Evolutionary conservation across 2,113 vertebrate genomes (phyloP), one percentile per base, ranked within the genome.

Genomic region (Crocuta crocuta): DNA sequence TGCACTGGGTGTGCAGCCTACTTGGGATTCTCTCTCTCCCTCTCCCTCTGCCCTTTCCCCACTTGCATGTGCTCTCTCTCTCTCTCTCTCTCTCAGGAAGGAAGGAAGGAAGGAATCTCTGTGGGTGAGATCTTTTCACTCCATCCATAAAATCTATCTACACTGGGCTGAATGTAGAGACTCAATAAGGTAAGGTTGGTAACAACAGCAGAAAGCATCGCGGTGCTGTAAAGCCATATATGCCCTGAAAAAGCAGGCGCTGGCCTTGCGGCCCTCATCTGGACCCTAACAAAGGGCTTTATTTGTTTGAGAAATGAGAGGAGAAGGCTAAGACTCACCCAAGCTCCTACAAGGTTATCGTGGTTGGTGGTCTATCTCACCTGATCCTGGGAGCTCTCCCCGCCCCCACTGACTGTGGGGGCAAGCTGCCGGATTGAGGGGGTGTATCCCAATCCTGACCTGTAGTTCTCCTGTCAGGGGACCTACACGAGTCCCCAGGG

Each of bases 81-180:
- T 55, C 53, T 19, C 55, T 55, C 55, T 55, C 55, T 58, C 19
- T 53, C 15, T 53, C 15, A 55, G 15, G 48, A 48, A 48, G 48
- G 10, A 48, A 55, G 53, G 53, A 55, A 17, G 53, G 53, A 53
- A 95, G 87, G 73, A 97, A 48, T 63, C 1, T 0, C 70, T 23
- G 48, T 43, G 39, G 55, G 9, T 2, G 21, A 97, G 53, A 55
- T 7, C 43, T 82, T 74, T 82, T 43, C 71, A 66, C n/a, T 79
- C 12, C 13, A 66, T 81, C 80, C 81, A 58, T 96, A 82, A 85
- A 92, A 90, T 48, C 83, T 33, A 74, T 81, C 95, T 79, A 61
- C 21, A 8, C 2, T 55, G 78, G 74, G 66, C 74, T 81, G 92
- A 63, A 89, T 0, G 1, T 31, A 58, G 86, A 79, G 50, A 15